Evolutionary conservation across 2,113 vertebrate genomes (phyloP).

Genomic region (Rhynchomys soricoides): DNA sequence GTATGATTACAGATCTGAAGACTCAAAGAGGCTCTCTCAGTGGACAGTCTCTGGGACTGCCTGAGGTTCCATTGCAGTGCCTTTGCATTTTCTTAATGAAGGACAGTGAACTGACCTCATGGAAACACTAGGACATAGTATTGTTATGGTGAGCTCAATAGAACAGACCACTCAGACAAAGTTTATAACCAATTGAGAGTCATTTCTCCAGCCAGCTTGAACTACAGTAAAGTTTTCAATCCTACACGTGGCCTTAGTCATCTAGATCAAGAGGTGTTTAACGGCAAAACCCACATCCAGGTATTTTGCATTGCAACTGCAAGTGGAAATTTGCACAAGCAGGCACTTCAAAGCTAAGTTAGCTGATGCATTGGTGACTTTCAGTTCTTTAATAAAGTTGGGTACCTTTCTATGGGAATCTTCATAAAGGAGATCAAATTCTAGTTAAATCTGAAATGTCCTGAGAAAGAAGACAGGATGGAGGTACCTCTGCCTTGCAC

Average conservation of each 20-base stretch:
- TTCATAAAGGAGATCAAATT: background rate
- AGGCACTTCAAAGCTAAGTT: background rate
- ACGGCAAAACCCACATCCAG: background rate
- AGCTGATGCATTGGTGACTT: background rate
- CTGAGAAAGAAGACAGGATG: background rate
- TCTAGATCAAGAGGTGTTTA: background rate
- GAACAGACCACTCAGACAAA: background rate
- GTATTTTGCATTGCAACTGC: background rate
- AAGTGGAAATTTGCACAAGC: background rate
- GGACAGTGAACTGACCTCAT: background rate
- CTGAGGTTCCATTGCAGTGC: background rate
- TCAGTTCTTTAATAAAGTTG: background rate
- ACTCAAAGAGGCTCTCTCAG: background rate
- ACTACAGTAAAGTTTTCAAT: background rate
- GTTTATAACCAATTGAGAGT: background rate
- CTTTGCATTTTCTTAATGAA: background rate
- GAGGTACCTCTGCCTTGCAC: background rate
- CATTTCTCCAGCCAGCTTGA: background rate
- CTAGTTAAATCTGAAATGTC: background rate
- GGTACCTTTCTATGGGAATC: background rate
- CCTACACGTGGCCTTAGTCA: background rate
- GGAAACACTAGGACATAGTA: background rate
- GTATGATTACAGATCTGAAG: background rate
- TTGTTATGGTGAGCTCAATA: background rate
- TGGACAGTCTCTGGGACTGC: background rate